A percentile compares a stretch with the other conserved stretches of the same genome.
Conservation (phyloP, 2,113 vertebrate genomes). For the Brachypteracias leptosomus region DNA sequence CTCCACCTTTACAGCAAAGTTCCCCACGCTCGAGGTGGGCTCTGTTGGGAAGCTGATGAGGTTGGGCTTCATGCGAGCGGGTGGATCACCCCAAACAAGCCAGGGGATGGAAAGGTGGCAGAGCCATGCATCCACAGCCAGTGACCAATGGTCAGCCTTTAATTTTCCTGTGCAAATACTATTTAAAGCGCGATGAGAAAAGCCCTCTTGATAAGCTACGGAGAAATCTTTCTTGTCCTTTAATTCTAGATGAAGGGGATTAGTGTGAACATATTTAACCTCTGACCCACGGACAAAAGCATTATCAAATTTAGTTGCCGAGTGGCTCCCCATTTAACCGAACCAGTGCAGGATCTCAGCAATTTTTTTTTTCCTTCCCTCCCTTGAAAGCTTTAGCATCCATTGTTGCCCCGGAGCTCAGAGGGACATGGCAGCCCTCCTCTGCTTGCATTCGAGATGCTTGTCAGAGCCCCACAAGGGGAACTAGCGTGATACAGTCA, state of each 20-base stretch:
- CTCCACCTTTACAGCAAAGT: background rate
- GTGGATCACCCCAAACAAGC: background rate
- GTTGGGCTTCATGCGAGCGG: rapidly evolving
- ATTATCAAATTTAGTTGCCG: constrained; percentile 89
- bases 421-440: background rate
- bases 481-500: background rate
- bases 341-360: constrained; percentile 49
- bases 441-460: background rate
- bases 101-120: background rate
- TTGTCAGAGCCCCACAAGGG: background rate
- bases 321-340: constrained; percentile 78
- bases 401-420: background rate
- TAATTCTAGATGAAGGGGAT: constrained; percentile 90
- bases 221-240: constrained; percentile 85
- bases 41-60: background rate
- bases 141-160: constrained; percentile 35
- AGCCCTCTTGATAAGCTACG: constrained; percentile 75
- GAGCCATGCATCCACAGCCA: background rate
- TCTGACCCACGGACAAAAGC: constrained; percentile 90
- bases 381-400: background rate
- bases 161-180: constrained; percentile 84
- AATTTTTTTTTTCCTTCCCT: background rate
- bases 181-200: constrained; percentile 76
- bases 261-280: constrained; percentile 92
- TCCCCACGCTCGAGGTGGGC: background rate